These are phyloP conservation scores for Agrotis segetum DNA, from an alignment of 2,888 invertebrate genomes.

Conservation along the genomic window DNA sequence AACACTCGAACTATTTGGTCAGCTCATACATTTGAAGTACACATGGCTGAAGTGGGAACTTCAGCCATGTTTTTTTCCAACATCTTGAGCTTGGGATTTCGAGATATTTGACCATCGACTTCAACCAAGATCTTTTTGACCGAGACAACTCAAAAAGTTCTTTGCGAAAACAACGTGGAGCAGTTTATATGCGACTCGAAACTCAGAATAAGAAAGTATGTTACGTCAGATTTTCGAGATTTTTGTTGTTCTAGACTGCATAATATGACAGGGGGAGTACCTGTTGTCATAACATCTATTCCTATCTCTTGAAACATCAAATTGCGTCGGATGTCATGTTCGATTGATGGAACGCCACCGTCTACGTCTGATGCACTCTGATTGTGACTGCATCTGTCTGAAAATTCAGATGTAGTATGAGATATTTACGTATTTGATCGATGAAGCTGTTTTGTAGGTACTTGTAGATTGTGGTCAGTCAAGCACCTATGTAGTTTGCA, in stretches of 20 bases:
- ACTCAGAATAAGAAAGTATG: too few relatives aligned
- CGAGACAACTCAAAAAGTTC: background rate
- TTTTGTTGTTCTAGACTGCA: too few relatives aligned
- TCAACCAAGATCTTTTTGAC: background rate
- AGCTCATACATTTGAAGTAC: too few relatives aligned
- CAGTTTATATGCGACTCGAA: too few relatives aligned
- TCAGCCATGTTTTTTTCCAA: background rate
- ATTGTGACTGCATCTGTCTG: constrained; percentile 10
- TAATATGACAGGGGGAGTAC: too few relatives aligned
- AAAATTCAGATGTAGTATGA: constrained; percentile 12
- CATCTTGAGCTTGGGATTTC: too few relatives aligned
- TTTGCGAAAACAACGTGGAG: too few relatives aligned
- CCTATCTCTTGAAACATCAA: background rate
- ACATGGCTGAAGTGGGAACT: too few relatives aligned
- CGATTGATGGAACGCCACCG: constrained; percentile 18
- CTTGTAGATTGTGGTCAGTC: background rate
- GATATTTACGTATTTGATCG: constrained; percentile 30
- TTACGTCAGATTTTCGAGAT: too few relatives aligned
- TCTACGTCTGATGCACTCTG: constrained; percentile 3
- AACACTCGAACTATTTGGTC: background rate
- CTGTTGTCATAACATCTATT: constrained; percentile 28
- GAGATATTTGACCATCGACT: background rate
- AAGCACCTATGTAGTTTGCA: background rate
- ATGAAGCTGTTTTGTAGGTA: constrained; percentile 4
- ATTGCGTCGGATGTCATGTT: constrained; percentile 30